These are phyloP conservation scores for Enteromius mattozi DNA, from an alignment of 2,797 vertebrate species.

Conservation along the genomic window DNA sequence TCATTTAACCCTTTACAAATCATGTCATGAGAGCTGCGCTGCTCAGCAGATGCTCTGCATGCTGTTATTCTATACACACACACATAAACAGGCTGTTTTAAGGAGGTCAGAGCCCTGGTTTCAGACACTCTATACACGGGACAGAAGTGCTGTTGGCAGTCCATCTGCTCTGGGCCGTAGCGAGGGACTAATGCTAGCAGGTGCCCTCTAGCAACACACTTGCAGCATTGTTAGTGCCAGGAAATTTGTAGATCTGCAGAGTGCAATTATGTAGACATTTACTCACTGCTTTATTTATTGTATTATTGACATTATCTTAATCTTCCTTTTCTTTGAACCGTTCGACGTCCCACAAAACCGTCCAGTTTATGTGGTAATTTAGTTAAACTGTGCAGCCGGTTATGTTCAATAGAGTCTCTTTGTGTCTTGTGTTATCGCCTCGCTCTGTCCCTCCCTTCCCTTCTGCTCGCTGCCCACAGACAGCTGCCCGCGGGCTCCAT, in stretches of 20 bases:
- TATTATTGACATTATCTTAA: neutral
- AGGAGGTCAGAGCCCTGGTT: slow-evolving; percentile 17
- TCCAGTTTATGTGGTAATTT: slow-evolving; percentile 1
- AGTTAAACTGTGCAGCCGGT: slow-evolving; percentile 12
- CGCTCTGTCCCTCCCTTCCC: neutral
- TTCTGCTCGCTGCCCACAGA: slow-evolving; percentile 28
- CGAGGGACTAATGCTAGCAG: slow-evolving; percentile 46
- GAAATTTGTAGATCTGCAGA: slow-evolving; percentile 19
- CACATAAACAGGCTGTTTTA: slow-evolving; percentile 41
- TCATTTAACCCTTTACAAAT: slow-evolving; percentile 46
- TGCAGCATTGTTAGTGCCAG: slow-evolving; percentile 38
- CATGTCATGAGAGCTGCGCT: slow-evolving; percentile 41
- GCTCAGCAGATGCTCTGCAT: slow-evolving; percentile 45
- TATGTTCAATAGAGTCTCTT: slow-evolving; percentile 7
- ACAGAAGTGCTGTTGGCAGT: slow-evolving; percentile 26
- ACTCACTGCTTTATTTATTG: neutral
- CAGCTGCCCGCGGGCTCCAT: slow-evolving; percentile 40
- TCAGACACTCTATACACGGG: slow-evolving; percentile 24
- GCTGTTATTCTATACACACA: slow-evolving; percentile 39
- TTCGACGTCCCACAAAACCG: neutral
- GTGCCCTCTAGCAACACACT: slow-evolving; percentile 51
- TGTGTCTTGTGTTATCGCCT: neutral
- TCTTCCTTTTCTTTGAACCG: neutral
- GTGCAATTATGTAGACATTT: neutral
- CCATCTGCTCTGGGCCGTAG: slow-evolving; percentile 43